A percentile compares a stretch with the other conserved stretches of the same genome.
These are phyloP conservation scores for Oophaga sylvatica DNA, from an alignment of 2,797 vertebrate species.

Conservation along the genomic window DNA sequence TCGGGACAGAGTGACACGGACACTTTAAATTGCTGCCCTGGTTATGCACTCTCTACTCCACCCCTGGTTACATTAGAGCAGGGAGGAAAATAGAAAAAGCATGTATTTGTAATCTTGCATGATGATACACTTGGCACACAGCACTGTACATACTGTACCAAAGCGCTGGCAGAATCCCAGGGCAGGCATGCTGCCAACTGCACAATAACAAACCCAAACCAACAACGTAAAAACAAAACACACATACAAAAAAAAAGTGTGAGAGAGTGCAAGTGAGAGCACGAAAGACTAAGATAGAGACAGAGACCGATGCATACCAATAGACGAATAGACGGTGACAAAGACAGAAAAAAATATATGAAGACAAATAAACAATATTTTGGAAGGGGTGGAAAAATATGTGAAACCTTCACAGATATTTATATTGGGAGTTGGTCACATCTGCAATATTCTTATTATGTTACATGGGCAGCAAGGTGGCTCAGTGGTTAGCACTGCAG, in stretches of 20 bases:
- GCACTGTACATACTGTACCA: constrained; percentile 99
- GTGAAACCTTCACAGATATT: not conserved
- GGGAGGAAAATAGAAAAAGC: constrained; percentile 70
- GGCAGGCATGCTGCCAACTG: constrained; percentile 80
- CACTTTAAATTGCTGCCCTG: constrained; percentile 62
- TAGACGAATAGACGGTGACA: not conserved
- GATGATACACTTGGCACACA: constrained; percentile 86
- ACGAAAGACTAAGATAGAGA: not conserved
- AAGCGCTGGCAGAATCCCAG: constrained; percentile 86
- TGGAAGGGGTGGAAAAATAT: not conserved
- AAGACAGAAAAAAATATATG: not conserved
- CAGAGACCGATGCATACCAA: not conserved
- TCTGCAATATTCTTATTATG: no score
- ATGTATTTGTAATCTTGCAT: constrained; percentile 67
- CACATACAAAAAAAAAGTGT: constrained; percentile 28
- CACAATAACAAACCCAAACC: constrained; percentile 83
- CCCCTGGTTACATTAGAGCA: constrained; percentile 74
- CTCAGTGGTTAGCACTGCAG: no score
- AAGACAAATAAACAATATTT: not conserved
- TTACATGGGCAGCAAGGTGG: no score
- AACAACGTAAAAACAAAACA: constrained; percentile 69
- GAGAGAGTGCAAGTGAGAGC: not conserved
- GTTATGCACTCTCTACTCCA: constrained; percentile 69
- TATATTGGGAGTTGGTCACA: not conserved
- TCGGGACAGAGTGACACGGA: constrained; percentile 38